phyloP scores from a whole-genome alignment of 2,888 invertebrate genomes.

The Thereva nobilitata region DNA sequence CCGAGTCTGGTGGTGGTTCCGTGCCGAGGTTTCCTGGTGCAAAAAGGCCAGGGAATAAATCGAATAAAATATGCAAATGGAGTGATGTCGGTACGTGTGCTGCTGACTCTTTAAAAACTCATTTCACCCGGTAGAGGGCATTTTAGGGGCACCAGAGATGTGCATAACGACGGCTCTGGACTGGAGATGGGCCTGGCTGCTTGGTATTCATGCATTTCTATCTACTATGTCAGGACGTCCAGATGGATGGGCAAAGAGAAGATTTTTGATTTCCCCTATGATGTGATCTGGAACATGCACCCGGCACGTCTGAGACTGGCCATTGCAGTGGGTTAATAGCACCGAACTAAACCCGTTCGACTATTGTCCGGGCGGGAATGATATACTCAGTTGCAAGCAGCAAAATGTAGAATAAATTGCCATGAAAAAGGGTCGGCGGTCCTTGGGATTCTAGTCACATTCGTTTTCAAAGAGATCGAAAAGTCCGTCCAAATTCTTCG shows the following conservation, averaged over 20 bases:
- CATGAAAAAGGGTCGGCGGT: background rate
- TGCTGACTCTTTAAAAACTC: slow-evolving; percentile 38
- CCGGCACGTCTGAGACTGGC: slow-evolving; percentile 9
- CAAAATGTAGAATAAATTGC: slow-evolving; percentile 5
- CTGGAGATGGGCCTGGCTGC: slow-evolving; percentile 3
- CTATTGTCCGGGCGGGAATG: slow-evolving; percentile 5
- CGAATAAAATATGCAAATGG: slow-evolving; percentile 42
- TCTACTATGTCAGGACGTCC: slow-evolving; percentile 14
- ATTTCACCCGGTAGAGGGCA: slow-evolving; percentile 31
- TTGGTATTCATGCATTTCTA: slow-evolving; percentile 32
- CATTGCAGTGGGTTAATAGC: slow-evolving; percentile 31
- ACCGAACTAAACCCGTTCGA: slow-evolving; percentile 2
- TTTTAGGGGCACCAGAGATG: slow-evolving; percentile 23
- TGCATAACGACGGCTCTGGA: background rate
- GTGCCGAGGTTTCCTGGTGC: slow-evolving; percentile 26
- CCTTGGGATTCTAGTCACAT: slow-evolving; percentile 29
- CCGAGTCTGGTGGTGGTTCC: slow-evolving; percentile 24
- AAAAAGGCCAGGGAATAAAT: slow-evolving; percentile 27
- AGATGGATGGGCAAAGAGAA: slow-evolving; percentile 29
- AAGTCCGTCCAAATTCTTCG: slow-evolving; percentile 23
- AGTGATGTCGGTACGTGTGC: slow-evolving; percentile 36
- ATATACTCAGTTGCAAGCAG: slow-evolving; percentile 7
- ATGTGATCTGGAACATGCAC: slow-evolving; percentile 9
- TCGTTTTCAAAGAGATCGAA: slow-evolving; percentile 23
- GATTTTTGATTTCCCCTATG: slow-evolving; percentile 31